Base-by-base conservation (phyloP, 1,140 invertebrate genomes). In the Zaprionus kolodkinae region DNA sequence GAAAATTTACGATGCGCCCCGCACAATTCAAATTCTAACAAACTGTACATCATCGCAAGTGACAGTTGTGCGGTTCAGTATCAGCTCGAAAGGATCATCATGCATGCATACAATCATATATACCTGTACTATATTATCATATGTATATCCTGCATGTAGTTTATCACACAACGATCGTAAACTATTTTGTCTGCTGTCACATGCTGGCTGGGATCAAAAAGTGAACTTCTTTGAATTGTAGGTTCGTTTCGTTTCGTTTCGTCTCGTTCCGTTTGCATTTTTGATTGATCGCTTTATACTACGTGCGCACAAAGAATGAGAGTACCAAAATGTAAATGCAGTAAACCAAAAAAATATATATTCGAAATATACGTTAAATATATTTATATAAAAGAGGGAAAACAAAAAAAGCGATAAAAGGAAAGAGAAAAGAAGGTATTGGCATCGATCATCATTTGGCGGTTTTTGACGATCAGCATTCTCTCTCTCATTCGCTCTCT, bases 251-350 rank as follows among this genome's bases (percentile, higher is more conserved):
- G 21, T 11, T 17, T 43, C 11, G 21, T 45, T 48, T 55, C 30
- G 45, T 62, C 21, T 69, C 52, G 75, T 50, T 64, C 45, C 50
- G 73, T 91, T 91, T 91, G 79, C 88, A 91, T 91, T 91, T 91
- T 91, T 91, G 88, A 91, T 91, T 91, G 88, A 91, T 91, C 88
- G 84, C 88, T 91, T 91, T 68, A 91, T 91, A 88, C 79, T 77
- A 52, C 57, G 59, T n/a, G 40, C 40, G 52, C 79, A 72, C 71
- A 85, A 86, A 81, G 76, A 79, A 86, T 64, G 62, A 78, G 76
- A 82, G 76, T 82, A 87, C 79, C 74, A 81, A 78, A 87, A 87
- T 87, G 85, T 87, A 87, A 87, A 88, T 86, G 66, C 59, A 38
- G 62, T 52, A 69, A 72, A 72, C 60, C 74, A 69, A 25, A 66